Evolutionary conservation across 2,113 vertebrate genomes (phyloP).

Genomic region (Tachysurus vachellii): DNA sequence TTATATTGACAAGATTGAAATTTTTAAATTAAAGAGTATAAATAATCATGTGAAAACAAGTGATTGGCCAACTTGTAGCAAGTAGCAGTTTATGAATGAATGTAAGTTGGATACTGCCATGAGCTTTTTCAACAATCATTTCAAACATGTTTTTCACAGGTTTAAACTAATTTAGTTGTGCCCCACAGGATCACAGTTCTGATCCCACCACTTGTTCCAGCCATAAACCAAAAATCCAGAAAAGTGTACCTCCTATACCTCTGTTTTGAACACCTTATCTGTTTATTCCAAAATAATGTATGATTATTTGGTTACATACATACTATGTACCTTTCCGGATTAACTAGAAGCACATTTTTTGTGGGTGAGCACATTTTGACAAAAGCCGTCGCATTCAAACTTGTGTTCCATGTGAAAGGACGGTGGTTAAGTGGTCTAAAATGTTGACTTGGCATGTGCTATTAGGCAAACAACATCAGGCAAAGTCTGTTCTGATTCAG

Average conservation of each 20-base stretch:
- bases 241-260: not conserved
- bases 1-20: not conserved
- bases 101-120: not conserved
- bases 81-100: not conserved
- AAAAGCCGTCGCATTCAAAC: not conserved
- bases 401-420: not conserved
- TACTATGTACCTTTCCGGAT: not conserved
- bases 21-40: too few species aligned
- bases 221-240: not conserved
- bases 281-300: not conserved
- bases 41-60: not conserved
- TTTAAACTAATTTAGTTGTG: not conserved
- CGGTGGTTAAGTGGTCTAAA: not conserved
- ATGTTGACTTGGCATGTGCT: constrained; percentile 27
- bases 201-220: not conserved
- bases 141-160: not conserved
- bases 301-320: not conserved
- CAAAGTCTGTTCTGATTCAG: constrained; percentile 10
- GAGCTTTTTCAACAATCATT: too few species aligned
- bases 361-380: not conserved
- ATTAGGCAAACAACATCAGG: not conserved
- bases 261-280: not conserved
- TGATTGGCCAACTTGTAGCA: not conserved
- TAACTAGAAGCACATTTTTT: not conserved
- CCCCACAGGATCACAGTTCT: not conserved